These are phyloP conservation scores for Corythaixoides concolor DNA, from an alignment of 2,113 vertebrate species.

Conservation along the genomic window DNA sequence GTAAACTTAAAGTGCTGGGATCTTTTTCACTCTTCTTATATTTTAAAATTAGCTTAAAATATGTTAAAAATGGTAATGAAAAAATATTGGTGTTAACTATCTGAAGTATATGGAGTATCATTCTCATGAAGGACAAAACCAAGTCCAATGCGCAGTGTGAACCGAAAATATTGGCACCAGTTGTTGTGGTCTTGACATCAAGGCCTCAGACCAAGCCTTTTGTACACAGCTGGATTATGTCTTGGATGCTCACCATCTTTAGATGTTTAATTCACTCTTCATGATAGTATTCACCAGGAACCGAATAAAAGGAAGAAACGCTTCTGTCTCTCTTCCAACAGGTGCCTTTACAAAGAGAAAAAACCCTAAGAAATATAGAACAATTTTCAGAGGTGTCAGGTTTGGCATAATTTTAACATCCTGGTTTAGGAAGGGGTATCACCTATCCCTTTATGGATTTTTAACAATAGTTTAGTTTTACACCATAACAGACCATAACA, in stretches of 20 bases:
- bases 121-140: background rate
- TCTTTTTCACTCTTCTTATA: background rate
- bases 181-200: background rate
- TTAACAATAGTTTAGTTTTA: conserved; percentile 24
- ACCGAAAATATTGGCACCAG: background rate
- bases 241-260: background rate
- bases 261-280: background rate
- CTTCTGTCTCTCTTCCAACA: background rate
- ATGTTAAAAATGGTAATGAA: background rate
- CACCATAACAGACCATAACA: background rate
- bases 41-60: background rate
- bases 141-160: background rate
- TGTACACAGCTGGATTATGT: background rate
- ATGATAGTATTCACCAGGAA: background rate
- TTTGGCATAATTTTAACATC: background rate
- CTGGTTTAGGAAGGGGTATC: background rate
- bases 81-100: background rate
- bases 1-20: background rate
- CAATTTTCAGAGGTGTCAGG: background rate
- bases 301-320: background rate
- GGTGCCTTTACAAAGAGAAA: background rate
- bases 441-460: background rate
- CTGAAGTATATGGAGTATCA: background rate
- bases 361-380: background rate
- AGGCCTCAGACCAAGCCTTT: background rate